A percentile compares a stretch with the other conserved stretches of the same genome.
Conservation (phyloP, 2,888 invertebrate species). For the Aethes cnicana region DNA sequence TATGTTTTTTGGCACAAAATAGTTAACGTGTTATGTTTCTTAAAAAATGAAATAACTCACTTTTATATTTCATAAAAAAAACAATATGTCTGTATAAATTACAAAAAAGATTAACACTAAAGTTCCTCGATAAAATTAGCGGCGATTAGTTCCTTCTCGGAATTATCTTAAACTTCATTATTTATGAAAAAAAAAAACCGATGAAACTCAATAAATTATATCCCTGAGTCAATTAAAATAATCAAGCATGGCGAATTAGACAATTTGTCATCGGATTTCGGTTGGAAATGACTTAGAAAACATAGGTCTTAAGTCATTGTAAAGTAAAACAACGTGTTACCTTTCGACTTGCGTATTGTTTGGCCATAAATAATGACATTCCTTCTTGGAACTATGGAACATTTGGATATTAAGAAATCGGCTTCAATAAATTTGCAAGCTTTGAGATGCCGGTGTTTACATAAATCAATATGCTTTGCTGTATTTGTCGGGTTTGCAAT, state of each 20-base stretch:
- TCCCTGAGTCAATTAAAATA: slow-evolving; percentile 66
- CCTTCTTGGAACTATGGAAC: slow-evolving; percentile 59
- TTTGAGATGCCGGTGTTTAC: slow-evolving; percentile 34
- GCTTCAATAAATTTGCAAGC: slow-evolving; percentile 51
- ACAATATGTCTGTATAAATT: background rate
- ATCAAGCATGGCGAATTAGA: slow-evolving; percentile 67
- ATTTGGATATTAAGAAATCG: slow-evolving; percentile 38
- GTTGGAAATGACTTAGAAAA: slow-evolving; percentile 35
- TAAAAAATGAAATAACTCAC: too few species aligned
- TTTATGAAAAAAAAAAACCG: too few species aligned
- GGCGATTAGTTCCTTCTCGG: slow-evolving; percentile 1
- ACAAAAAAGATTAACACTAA: background rate
- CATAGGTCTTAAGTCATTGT: slow-evolving; percentile 1
- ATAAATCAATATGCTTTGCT: slow-evolving; percentile 42
- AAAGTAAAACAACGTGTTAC: slow-evolving; percentile 3
- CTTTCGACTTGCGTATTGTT: slow-evolving; percentile 37
- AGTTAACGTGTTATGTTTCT: background rate
- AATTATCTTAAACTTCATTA: slow-evolving; percentile 4
- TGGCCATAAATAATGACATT: slow-evolving; percentile 57
- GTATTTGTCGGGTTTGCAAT: slow-evolving; percentile 32
- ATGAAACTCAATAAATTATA: too few species aligned
- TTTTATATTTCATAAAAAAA: background rate
- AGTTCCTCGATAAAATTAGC: slow-evolving; percentile 3
- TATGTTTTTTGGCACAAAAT: background rate
- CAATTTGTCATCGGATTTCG: slow-evolving; percentile 70